Evolutionary conservation across 2,113 vertebrate genomes (phyloP).

Genomic region (Scopus umbretta): DNA sequence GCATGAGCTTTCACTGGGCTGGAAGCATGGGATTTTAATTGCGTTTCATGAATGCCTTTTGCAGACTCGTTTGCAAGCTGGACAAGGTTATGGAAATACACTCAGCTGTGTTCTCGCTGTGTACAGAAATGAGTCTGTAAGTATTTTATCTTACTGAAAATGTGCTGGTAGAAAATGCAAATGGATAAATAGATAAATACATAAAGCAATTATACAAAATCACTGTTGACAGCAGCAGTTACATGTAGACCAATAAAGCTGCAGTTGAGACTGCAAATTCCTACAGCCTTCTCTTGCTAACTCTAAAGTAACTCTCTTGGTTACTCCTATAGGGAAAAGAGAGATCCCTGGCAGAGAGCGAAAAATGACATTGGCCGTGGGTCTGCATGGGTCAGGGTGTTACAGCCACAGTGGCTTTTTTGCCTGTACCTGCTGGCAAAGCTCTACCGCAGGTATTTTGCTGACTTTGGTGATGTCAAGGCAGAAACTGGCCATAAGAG

Average conservation of each 20-base stretch:
- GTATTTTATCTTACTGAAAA: conserved; percentile 6
- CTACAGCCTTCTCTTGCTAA: neutral
- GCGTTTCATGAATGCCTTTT: conserved; percentile 16
- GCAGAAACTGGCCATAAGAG: neutral
- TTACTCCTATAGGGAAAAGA: neutral
- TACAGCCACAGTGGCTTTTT: neutral
- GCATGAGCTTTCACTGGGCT: neutral
- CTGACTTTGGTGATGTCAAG: neutral
- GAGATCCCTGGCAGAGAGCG: neutral
- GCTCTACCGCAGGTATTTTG: neutral
- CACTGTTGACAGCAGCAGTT: neutral
- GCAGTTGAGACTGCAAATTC: neutral
- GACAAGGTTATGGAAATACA: conserved; percentile 81
- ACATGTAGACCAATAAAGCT: neutral
- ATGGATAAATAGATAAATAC: neutral
- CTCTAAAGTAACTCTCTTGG: neutral
- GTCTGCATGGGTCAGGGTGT: neutral
- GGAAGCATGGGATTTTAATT: neutral
- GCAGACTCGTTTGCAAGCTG: conserved; percentile 92
- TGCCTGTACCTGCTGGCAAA: neutral
- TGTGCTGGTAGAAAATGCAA: neutral
- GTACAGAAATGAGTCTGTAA: conserved; percentile 91
- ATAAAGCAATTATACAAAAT: neutral
- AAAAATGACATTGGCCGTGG: neutral
- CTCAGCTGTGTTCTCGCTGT: conserved; percentile 83